A percentile compares a stretch with the other conserved stretches of the same genome.
phyloP scores from a whole-genome alignment of 2,888 invertebrate species.

The Parelbella ahira region DNA sequence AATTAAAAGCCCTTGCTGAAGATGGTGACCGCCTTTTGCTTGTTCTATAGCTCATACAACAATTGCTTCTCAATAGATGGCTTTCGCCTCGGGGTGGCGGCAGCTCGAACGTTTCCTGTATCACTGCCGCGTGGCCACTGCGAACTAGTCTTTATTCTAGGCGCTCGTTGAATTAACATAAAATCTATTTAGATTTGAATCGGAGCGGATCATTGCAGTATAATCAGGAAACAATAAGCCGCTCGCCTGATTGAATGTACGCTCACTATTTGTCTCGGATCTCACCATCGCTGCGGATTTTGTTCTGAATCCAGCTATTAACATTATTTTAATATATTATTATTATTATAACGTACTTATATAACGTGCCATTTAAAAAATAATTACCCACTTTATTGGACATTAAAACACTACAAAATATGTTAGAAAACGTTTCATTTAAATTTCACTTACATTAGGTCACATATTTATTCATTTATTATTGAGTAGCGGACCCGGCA shows the following conservation, averaged over 20 bases:
- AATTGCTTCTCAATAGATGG: slow-evolving; percentile 69
- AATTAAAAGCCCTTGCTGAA: slow-evolving; percentile 68
- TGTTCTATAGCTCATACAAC: slow-evolving; percentile 62
- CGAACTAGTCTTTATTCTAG: slow-evolving; percentile 58
- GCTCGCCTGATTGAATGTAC: slow-evolving; percentile 35
- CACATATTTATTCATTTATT: too few species aligned
- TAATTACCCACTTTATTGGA: too few species aligned
- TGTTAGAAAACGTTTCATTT: too few species aligned
- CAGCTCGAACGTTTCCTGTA: slow-evolving; percentile 74
- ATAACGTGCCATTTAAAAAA: too few species aligned
- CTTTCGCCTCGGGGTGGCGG: slow-evolving; percentile 66
- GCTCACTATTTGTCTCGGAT: slow-evolving; percentile 8
- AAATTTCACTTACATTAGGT: too few species aligned
- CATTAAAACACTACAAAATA: too few species aligned
- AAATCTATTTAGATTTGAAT: slow-evolving; percentile 62
- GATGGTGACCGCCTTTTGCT: slow-evolving; percentile 70
- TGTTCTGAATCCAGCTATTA: too few species aligned
- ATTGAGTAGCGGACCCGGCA: too few species aligned
- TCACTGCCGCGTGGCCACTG: slow-evolving; percentile 57
- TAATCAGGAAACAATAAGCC: slow-evolving; percentile 50
- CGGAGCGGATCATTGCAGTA: slow-evolving; percentile 38
- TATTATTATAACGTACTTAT: too few species aligned
- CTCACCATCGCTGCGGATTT: too few species aligned
- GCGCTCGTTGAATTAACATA: slow-evolving; percentile 66
- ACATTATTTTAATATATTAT: too few species aligned